phyloP scores from a whole-genome alignment of 2,888 invertebrate species.

The Altica lythri region DNA sequence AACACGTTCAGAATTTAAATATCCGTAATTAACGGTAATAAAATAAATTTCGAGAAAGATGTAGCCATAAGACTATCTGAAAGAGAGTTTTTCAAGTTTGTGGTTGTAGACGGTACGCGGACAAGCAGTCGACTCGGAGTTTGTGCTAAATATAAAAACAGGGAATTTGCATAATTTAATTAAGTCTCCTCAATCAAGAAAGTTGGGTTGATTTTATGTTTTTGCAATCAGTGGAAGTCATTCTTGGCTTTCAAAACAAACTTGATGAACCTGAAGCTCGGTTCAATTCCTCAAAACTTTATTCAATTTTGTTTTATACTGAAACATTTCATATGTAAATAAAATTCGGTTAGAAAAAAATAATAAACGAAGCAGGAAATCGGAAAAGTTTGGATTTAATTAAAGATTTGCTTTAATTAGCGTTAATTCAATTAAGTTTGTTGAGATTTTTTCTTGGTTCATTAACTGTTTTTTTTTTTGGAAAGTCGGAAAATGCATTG shows the following conservation, averaged over 20 bases:
- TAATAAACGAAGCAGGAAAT: conserved; percentile 11
- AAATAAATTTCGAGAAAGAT: no score
- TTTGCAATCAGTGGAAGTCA: conserved; percentile 55
- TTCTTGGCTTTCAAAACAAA: conserved; percentile 45
- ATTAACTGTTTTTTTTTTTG: conserved; percentile 1
- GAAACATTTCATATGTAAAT: background rate
- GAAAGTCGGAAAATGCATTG: no score
- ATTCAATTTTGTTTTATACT: conserved; percentile 14
- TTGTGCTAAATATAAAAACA: conserved; percentile 47
- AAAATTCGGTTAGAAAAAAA: conserved; percentile 4
- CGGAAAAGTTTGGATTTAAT: conserved; percentile 38
- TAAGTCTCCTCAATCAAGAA: conserved; percentile 56
- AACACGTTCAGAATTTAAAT: no score
- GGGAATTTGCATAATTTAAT: conserved; percentile 54
- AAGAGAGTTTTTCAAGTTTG: no score
- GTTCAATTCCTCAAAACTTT: conserved; percentile 16
- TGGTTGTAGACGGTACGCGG: no score
- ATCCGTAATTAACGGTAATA: no score
- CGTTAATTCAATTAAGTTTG: conserved; percentile 44
- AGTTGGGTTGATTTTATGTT: conserved; percentile 53
- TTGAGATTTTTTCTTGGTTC: conserved; percentile 20
- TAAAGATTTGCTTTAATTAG: conserved; percentile 46
- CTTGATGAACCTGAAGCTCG: conserved; percentile 29
- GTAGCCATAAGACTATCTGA: no score
- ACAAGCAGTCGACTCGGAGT: no score